A percentile compares a stretch with the other conserved stretches of the same genome.
phyloP scores from a whole-genome alignment of 2,888 invertebrate genomes.

The Yponomeuta malinellus region DNA sequence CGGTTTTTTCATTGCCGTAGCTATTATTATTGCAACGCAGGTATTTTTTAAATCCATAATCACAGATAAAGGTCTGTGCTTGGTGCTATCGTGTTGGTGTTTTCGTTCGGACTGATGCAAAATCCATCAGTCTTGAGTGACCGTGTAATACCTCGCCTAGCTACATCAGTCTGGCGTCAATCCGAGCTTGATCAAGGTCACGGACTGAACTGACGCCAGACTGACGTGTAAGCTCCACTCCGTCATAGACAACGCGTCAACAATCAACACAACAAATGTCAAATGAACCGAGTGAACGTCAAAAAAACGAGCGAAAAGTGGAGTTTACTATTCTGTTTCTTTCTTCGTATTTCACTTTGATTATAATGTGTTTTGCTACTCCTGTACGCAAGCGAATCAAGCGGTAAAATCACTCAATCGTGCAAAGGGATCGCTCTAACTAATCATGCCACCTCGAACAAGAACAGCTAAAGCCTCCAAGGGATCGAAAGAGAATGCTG shows the following conservation, averaged over 20 bases:
- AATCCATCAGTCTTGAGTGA: no score
- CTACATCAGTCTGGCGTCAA: no score
- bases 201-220: no score
- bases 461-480: constrained; percentile 41
- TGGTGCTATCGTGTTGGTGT: no score
- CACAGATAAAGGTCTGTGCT: no score
- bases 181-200: no score
- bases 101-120: no score
- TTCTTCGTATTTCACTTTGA: background rate
- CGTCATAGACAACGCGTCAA: background rate
- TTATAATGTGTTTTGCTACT: background rate
- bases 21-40: no score
- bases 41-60: no score
- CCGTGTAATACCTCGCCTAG: no score
- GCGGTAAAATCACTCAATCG: background rate
- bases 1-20: no score
- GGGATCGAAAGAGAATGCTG: constrained; percentile 50
- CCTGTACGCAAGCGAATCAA: background rate
- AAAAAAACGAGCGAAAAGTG: background rate
- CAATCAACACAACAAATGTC: background rate
- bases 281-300: background rate
- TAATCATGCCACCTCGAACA: constrained; percentile 52
- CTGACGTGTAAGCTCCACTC: no score
- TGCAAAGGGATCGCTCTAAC: background rate
- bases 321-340: background rate